Evolutionary conservation across 2,797 vertebrate species (phyloP).

Genomic region (Mormyrops attenuatus): DNA sequence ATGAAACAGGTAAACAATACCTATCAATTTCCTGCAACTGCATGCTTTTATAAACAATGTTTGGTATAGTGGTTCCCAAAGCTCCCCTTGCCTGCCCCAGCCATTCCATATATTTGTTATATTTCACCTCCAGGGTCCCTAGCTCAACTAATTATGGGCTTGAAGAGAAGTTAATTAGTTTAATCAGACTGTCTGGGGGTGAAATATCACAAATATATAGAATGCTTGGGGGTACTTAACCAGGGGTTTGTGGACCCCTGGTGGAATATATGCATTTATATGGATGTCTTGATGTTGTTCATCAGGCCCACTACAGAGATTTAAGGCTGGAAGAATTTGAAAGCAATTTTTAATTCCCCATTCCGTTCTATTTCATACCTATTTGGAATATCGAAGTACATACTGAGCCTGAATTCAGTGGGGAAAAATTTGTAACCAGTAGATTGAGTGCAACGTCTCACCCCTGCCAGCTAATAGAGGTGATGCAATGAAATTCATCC

Average conservation of each 20-base stretch:
- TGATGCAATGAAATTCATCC: background rate
- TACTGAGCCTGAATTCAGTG: background rate
- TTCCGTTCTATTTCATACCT: background rate
- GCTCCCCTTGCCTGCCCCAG: background rate
- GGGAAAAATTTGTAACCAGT: background rate
- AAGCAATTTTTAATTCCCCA: background rate
- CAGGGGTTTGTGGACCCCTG: background rate
- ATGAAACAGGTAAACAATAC: background rate
- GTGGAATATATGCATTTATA: background rate
- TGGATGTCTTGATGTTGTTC: background rate
- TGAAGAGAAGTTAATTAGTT: slow-evolving; percentile 9
- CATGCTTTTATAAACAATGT: background rate
- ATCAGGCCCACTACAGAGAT: background rate
- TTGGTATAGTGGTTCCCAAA: slow-evolving; percentile 3
- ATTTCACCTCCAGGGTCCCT: background rate
- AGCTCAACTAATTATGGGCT: slow-evolving; percentile 2
- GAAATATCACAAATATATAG: background rate
- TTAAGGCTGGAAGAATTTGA: background rate
- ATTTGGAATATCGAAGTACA: background rate
- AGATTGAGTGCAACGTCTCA: background rate
- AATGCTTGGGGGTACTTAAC: background rate
- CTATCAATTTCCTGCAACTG: background rate
- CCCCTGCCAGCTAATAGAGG: background rate
- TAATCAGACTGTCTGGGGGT: slow-evolving; percentile 5
- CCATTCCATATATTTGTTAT: slow-evolving; percentile 2